phyloP scores from a whole-genome alignment of 2,113 vertebrate species.

The Tachysurus vachellii region DNA sequence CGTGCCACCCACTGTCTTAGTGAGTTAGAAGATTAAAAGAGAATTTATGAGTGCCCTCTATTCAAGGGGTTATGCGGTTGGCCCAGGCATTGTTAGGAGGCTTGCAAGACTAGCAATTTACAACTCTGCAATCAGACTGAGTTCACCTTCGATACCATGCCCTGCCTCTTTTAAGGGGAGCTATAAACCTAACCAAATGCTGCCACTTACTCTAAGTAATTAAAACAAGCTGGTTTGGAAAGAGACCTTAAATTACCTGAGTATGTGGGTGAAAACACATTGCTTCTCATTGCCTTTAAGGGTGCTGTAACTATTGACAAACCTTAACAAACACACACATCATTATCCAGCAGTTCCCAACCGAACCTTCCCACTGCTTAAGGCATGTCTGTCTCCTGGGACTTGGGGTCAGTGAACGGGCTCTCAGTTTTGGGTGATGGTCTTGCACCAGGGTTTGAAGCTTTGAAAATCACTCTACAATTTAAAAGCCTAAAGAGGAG shows the following conservation, averaged over 20 bases:
- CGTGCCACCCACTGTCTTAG: slow-evolving; percentile 45
- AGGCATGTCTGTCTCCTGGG: slow-evolving; percentile 30
- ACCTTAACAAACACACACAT: slow-evolving; percentile 64
- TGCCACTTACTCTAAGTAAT: slow-evolving; percentile 79
- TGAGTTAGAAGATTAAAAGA: slow-evolving; percentile 53
- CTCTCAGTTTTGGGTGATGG: slow-evolving; percentile 45
- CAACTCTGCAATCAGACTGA: slow-evolving; percentile 68
- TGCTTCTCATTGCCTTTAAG: slow-evolving; percentile 58
- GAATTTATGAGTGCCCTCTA: slow-evolving; percentile 58
- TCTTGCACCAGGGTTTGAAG: slow-evolving; percentile 9
- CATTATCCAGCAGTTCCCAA: slow-evolving; percentile 56
- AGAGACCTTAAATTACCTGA: slow-evolving; percentile 71
- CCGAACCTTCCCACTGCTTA: slow-evolving; percentile 41
- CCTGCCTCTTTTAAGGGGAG: slow-evolving; percentile 72
- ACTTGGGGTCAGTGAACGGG: slow-evolving; percentile 42
- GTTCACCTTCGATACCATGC: slow-evolving; percentile 64
- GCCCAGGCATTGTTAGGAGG: slow-evolving; percentile 64
- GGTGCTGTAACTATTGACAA: slow-evolving; percentile 73
- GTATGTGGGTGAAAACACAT: slow-evolving; percentile 62
- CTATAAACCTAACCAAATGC: slow-evolving; percentile 79
- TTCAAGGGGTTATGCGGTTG: slow-evolving; percentile 55
- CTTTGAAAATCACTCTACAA: slow-evolving; percentile 15
- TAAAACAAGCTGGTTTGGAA: slow-evolving; percentile 79
- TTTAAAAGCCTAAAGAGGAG: slow-evolving; percentile 12
- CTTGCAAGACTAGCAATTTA: slow-evolving; percentile 69